Conservation (phyloP, 2,888 invertebrate genomes). For the Clostera curtula region DNA sequence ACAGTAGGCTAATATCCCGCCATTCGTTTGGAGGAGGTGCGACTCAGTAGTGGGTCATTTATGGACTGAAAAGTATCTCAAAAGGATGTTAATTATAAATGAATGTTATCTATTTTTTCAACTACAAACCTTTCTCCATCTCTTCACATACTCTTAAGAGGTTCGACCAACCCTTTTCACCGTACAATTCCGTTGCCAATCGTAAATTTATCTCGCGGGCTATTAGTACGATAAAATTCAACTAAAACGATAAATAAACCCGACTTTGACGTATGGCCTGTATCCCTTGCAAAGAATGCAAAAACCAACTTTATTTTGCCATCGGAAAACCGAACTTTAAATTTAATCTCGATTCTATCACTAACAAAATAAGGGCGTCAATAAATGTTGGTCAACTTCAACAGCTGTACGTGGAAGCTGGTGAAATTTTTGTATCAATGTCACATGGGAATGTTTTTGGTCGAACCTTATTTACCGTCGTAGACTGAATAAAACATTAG, state of each 20-base stretch:
- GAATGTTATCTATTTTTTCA: no score
- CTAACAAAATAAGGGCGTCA: slow-evolving; percentile 2
- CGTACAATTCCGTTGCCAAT: slow-evolving; percentile 54
- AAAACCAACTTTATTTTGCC: slow-evolving; percentile 25
- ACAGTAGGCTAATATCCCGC: no score
- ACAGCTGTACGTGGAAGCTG: slow-evolving; percentile 15
- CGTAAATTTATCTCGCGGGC: slow-evolving; percentile 69
- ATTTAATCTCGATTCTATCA: slow-evolving; percentile 9
- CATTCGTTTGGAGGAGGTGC: no score
- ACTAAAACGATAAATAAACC: slow-evolving; percentile 72
- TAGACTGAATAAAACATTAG: slow-evolving; percentile 62
- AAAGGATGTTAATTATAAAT: no score
- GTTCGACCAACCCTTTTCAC: slow-evolving; percentile 64
- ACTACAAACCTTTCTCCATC: no score
- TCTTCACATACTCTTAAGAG: no score
- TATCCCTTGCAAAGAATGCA: slow-evolving; percentile 63
- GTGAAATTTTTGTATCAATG: slow-evolving; percentile 59
- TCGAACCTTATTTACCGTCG: slow-evolving; percentile 68
- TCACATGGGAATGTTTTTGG: slow-evolving; percentile 68
- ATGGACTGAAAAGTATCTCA: no score
- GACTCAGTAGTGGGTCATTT: no score
- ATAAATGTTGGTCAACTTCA: slow-evolving; percentile 1
- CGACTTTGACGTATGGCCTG: slow-evolving; percentile 69
- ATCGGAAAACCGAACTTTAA: slow-evolving; percentile 1
- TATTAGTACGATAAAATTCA: slow-evolving; percentile 75